A percentile compares a stretch with the other conserved stretches of the same genome.
Conservation (phyloP, 1,140 invertebrate species). For the Temnothorax nylanderi region DNA sequence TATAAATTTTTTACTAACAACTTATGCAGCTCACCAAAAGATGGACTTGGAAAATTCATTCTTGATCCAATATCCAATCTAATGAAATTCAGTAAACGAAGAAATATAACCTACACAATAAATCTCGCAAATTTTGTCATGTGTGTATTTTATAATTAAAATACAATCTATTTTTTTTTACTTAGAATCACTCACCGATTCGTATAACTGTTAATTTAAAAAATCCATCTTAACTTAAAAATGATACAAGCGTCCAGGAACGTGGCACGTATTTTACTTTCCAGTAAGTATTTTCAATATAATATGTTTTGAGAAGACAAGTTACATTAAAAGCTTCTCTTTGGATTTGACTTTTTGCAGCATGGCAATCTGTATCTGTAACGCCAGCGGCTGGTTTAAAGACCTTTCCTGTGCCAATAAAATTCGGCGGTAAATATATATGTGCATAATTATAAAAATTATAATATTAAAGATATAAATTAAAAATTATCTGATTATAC, state of each 20-base stretch:
- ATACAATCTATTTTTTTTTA: not conserved
- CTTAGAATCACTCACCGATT: not conserved
- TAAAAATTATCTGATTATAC: conserved; percentile 73
- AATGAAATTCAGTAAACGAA: too few species aligned
- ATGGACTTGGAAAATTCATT: too few species aligned
- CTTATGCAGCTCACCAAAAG: not conserved
- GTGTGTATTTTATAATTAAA: not conserved
- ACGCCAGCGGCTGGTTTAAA: conserved; percentile 87
- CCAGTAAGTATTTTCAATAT: conserved; percentile 58
- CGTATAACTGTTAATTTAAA: not conserved
- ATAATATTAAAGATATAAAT: not conserved
- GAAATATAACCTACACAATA: too few species aligned
- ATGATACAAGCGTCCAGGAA: conserved; percentile 36
- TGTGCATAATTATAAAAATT: not conserved
- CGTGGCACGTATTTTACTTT: conserved; percentile 27
- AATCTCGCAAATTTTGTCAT: not conserved
- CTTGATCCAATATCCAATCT: too few species aligned
- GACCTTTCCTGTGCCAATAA: conserved; percentile 87
- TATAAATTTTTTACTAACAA: too few species aligned
- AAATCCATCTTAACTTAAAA: not conserved
- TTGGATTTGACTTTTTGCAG: not conserved
- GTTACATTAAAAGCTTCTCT: not conserved
- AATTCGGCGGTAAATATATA: conserved; percentile 86
- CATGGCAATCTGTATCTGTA: not conserved
- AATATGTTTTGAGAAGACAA: not conserved